These are phyloP conservation scores for Podarcis lilfordi DNA, from an alignment of 2,797 vertebrate species.

Conservation along the genomic window DNA sequence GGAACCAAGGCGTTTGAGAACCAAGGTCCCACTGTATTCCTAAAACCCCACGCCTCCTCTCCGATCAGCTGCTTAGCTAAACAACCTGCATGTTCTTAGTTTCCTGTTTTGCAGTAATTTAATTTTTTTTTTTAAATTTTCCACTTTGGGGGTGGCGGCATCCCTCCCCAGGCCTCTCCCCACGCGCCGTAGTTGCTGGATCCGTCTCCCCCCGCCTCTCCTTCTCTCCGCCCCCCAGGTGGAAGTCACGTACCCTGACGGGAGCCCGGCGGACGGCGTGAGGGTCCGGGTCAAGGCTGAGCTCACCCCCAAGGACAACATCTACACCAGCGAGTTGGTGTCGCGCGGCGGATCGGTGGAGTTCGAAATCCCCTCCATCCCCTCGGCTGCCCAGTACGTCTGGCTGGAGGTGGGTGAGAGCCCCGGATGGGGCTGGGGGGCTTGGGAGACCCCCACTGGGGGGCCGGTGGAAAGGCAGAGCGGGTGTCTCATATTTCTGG, in stretches of 20 bases:
- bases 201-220: not conserved
- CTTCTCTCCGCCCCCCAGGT: slow-evolving; percentile 75
- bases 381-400: slow-evolving; percentile 90
- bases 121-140: too few species aligned
- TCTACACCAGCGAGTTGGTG: slow-evolving; percentile 88
- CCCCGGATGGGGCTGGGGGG: slow-evolving; percentile 77
- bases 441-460: not conserved
- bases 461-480: not conserved
- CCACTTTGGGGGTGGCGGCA: too few species aligned
- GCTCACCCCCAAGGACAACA: slow-evolving; percentile 89
- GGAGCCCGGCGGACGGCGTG: slow-evolving; percentile 89
- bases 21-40: too few species aligned
- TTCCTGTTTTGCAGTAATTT: too few species aligned
- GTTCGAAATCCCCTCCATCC: slow-evolving; percentile 95
- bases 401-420: slow-evolving; percentile 92
- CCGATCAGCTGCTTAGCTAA: too few species aligned
- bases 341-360: slow-evolving; percentile 85
- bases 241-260: slow-evolving; percentile 91
- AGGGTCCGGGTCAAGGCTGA: slow-evolving; percentile 90
- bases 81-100: too few species aligned
- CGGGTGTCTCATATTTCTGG: too few species aligned
- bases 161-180: too few species aligned
- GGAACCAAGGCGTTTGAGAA: too few species aligned
- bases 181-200: too few species aligned
- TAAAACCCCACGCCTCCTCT: too few species aligned